Conservation (phyloP, 64 coral and sea anemone genomes). For the Pocillopora verrucosa region DNA sequence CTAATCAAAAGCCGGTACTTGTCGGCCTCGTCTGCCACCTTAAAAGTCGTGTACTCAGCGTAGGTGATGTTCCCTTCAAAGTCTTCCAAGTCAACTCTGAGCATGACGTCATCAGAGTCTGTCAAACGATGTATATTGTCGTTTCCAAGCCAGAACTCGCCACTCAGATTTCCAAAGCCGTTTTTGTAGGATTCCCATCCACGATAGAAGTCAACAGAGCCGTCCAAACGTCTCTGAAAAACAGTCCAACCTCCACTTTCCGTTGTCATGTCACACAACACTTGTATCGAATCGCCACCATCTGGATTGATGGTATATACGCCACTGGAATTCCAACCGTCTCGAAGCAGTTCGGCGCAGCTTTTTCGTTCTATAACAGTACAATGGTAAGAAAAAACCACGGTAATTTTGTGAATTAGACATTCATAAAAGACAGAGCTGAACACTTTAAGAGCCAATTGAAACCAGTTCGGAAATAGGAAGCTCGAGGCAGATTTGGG, state of each 20-base stretch:
- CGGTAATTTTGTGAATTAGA: too few relatives aligned
- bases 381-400: too few relatives aligned
- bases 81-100: too few relatives aligned
- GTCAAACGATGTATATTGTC: not conserved
- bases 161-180: not conserved
- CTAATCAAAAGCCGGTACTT: too few relatives aligned
- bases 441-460: too few relatives aligned
- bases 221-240: not conserved
- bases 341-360: not conserved
- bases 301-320: not conserved
- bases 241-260: conserved; percentile 7
- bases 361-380: not conserved
- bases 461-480: too few relatives aligned
- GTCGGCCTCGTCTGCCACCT: too few relatives aligned
- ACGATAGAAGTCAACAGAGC: not conserved
- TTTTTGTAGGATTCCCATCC: not conserved
- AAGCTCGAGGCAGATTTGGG: too few relatives aligned
- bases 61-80: too few relatives aligned
- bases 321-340: not conserved
- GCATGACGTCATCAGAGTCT: too few relatives aligned
- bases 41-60: too few relatives aligned
- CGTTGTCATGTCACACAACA: conserved; percentile 4
- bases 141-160: conserved; percentile 4
- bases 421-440: too few relatives aligned
- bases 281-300: not conserved